Evolutionary conservation across 2,888 invertebrate species (phyloP).

Genomic region (Troides aeacus): DNA sequence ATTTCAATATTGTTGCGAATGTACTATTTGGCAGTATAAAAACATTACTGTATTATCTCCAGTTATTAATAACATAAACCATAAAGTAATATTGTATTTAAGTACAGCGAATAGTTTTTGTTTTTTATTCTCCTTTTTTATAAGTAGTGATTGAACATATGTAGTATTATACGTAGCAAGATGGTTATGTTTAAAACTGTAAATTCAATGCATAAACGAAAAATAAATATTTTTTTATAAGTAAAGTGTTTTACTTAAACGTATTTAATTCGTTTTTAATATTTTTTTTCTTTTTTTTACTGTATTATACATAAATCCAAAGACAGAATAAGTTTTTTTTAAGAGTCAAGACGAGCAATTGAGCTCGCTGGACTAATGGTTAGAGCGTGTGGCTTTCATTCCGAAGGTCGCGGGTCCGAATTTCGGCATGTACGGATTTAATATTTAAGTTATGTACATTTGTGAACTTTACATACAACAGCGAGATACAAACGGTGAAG

Average conservation of each 20-base stretch:
- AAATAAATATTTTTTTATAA: constrained; percentile 3
- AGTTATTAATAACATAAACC: not conserved
- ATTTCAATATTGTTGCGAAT: not conserved
- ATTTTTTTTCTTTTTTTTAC: not conserved
- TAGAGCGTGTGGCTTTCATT: too few species aligned
- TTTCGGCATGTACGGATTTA: too few species aligned
- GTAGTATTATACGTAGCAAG: not conserved
- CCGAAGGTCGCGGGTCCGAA: too few species aligned
- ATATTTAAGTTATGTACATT: too few species aligned
- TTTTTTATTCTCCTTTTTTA: not conserved
- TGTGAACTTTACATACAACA: too few species aligned
- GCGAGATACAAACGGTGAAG: too few species aligned
- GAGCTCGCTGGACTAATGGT: too few species aligned
- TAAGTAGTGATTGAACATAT: not conserved
- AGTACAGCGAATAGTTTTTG: not conserved
- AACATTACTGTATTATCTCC: not conserved
- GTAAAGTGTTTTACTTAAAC: not conserved
- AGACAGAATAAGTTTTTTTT: too few species aligned
- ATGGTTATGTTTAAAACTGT: not conserved
- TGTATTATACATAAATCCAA: not conserved
- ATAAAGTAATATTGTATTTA: not conserved
- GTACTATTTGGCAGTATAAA: not conserved
- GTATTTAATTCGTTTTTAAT: not conserved
- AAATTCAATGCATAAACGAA: not conserved
- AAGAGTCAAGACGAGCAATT: too few species aligned